phyloP scores from a whole-genome alignment of 2,888 invertebrate species.

The Tetheella fluctuosa region DNA sequence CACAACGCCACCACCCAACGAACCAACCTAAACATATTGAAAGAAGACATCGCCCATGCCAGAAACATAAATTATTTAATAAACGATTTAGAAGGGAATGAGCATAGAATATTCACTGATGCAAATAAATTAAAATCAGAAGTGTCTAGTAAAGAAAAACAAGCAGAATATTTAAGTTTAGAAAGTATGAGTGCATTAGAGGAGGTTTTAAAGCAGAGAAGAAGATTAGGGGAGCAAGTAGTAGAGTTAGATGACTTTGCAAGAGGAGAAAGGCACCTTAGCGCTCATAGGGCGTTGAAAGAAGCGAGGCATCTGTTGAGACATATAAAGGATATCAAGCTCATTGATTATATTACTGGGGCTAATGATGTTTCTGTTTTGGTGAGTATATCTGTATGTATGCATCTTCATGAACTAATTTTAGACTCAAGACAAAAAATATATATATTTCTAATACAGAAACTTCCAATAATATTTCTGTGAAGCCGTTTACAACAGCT shows the following conservation, averaged over 20 bases:
- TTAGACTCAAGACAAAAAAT: too few species aligned
- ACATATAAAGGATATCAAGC: slow-evolving; percentile 65
- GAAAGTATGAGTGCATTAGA: slow-evolving; percentile 74
- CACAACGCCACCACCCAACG: slow-evolving; percentile 71
- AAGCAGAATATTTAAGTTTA: slow-evolving; percentile 63
- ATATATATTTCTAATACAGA: too few species aligned
- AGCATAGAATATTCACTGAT: slow-evolving; percentile 64
- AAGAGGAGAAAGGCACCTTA: slow-evolving; percentile 72
- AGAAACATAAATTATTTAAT: slow-evolving; percentile 58
- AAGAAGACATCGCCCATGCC: slow-evolving; percentile 42
- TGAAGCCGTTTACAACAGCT: too few species aligned
- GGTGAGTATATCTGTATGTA: slow-evolving; percentile 46
- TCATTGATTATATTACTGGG: slow-evolving; percentile 67
- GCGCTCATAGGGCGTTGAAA: slow-evolving; percentile 73
- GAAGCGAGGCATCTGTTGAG: slow-evolving; percentile 72
- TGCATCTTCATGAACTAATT: too few species aligned
- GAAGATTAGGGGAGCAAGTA: slow-evolving; percentile 64
- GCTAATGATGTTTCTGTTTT: slow-evolving; percentile 72
- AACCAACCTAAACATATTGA: slow-evolving; percentile 40
- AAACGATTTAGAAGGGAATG: slow-evolving; percentile 62
- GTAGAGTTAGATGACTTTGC: slow-evolving; percentile 79
- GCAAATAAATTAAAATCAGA: slow-evolving; percentile 60
- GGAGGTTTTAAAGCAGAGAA: slow-evolving; percentile 63
- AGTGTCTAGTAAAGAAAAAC: slow-evolving; percentile 52
- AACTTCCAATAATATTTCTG: too few species aligned